Evolutionary conservation across 2,113 vertebrate genomes (phyloP), one percentile per base, ranked within the genome.

Genomic region (Poeciliopsis retropinna): DNA sequence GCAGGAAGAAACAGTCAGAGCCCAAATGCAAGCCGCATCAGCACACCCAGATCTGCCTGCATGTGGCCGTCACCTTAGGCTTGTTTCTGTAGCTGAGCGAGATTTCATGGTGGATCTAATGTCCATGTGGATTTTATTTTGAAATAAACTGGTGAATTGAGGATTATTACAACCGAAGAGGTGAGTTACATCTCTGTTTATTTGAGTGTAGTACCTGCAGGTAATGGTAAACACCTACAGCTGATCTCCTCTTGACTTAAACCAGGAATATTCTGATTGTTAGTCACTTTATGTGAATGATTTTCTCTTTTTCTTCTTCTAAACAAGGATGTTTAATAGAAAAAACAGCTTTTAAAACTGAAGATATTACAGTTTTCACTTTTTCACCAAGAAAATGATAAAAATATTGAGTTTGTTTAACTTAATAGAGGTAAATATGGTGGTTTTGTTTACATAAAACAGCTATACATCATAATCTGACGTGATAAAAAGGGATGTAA

Each of bases 1-100:
- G 79, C 92, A 94, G 93, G 91, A 94, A 93, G 87, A 73, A 83
- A 73, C 44, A 39, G 80, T 87, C 70, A 88, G 85, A 84, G 67
- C 29, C 51, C 85, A 89, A 79, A 89, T 82, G 66, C 63, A 80
- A 61, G 76, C 47, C n/a, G 51, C 71, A 75, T 66, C 76, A 75
- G 54, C 74, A 81, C 82, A 83, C 85, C 77, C 87, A 70, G 37
- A 81, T 74, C 63, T 76, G 72, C 63, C 73, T 67, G 31, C 73
- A 39, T 37, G 2, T 71, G 41, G 60, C 74, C 28, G 62, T 60
- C 31, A 60, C 13, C 37, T 71, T 63, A 12, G 69, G 64, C 9
- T 72, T 72, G 4, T 19, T 75, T 32, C 13, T 57, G n/a, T 19
- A 31, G 64, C 47, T 73, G 41, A 79, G 60, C 37, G 51, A 29